Conservation (phyloP, 2,888 invertebrate species). For the Lysandra bellargus region DNA sequence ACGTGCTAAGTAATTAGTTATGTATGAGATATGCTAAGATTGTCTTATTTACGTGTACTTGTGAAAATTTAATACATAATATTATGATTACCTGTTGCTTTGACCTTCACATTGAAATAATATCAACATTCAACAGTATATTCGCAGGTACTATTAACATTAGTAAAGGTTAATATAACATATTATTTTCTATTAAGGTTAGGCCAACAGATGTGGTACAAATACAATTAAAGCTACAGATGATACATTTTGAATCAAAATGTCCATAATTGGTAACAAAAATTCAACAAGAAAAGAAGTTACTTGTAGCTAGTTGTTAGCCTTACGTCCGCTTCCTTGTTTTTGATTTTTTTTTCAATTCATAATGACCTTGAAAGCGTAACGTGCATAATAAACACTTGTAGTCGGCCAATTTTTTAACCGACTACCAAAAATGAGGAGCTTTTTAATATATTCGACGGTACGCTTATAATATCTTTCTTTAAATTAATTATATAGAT, state of each 20-base stretch:
- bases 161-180: background rate
- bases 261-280: background rate
- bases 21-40: conserved; percentile 6
- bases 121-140: background rate
- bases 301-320: background rate
- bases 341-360: background rate
- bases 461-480: too few relatives aligned
- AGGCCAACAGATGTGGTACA: too few relatives aligned
- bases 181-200: too few relatives aligned
- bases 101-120: background rate
- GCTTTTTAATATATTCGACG: too few relatives aligned
- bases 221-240: too few relatives aligned
- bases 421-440: too few relatives aligned
- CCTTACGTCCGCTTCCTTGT: background rate
- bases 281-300: background rate
- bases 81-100: background rate
- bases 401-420: too few relatives aligned
- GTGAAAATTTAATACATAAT: background rate
- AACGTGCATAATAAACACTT: background rate
- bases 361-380: background rate
- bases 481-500: too few relatives aligned
- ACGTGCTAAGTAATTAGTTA: conserved; percentile 15
- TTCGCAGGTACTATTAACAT: background rate
- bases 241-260: background rate
- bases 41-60: conserved; percentile 1